Percentiles rank a stretch among this genome's conserved stretches.
Evolutionary conservation across 1,140 invertebrate species (phyloP).

Genomic region (Teleogryllus occipitalis): DNA sequence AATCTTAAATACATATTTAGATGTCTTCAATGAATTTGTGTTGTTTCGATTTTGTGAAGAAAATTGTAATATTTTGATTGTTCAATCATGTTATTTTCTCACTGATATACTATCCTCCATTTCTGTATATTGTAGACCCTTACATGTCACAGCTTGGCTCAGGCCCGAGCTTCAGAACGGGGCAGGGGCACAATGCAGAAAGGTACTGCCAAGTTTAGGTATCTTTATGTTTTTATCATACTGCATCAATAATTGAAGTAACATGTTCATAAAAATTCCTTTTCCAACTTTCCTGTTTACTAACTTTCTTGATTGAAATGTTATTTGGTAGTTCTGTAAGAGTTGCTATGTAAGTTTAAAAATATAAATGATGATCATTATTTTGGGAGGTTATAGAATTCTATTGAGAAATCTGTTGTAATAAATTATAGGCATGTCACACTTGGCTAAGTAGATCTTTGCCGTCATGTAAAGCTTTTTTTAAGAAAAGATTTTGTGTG

Average conservation of each 20-base stretch:
- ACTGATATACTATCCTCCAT: slow-evolving; percentile 22
- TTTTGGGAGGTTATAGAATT: background rate
- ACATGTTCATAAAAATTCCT: background rate
- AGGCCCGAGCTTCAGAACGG: slow-evolving; percentile 20
- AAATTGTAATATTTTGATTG: slow-evolving; percentile 19
- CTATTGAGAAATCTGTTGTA: background rate
- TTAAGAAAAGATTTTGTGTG: slow-evolving; percentile 12
- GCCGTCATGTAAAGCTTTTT: slow-evolving; percentile 7
- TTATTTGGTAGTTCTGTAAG: background rate
- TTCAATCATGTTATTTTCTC: slow-evolving; percentile 14
- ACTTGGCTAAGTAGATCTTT: background rate
- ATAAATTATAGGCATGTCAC: background rate
- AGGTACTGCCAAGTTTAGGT: slow-evolving; percentile 27
- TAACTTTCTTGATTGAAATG: background rate
- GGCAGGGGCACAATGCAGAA: slow-evolving; percentile 22
- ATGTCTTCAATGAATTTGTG: background rate
- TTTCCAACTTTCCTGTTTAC: background rate
- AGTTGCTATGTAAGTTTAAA: background rate
- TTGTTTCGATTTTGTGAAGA: background rate
- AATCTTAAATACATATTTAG: background rate
- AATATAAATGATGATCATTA: background rate
- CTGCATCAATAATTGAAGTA: background rate
- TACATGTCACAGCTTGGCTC: slow-evolving; percentile 28
- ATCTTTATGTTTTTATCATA: slow-evolving; percentile 19
- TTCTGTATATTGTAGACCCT: slow-evolving; percentile 30